phyloP scores from a whole-genome alignment of 2,113 vertebrate genomes.

The Merops nubicus region DNA sequence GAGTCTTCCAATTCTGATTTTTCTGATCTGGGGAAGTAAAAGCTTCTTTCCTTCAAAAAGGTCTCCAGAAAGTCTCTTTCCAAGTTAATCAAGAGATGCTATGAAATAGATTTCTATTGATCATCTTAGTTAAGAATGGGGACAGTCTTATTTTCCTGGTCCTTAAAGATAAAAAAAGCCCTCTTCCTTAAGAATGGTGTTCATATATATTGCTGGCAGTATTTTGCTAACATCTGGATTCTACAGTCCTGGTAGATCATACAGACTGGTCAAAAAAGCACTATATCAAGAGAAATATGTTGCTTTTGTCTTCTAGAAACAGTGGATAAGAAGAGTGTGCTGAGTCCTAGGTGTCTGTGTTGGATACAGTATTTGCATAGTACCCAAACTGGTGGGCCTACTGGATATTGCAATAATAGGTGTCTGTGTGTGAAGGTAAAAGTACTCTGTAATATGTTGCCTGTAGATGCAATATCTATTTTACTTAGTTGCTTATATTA shows the following conservation, averaged over 20 bases:
- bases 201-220: background rate
- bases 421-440: background rate
- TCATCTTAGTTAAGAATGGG: background rate
- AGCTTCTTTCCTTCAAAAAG: background rate
- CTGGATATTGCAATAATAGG: background rate
- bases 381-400: background rate
- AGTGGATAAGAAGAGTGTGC: background rate
- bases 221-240: background rate
- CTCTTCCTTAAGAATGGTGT: background rate
- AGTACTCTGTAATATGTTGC: background rate
- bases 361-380: background rate
- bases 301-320: background rate
- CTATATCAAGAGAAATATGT: background rate
- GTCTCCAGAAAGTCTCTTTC: background rate
- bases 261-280: background rate
- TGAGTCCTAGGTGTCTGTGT: background rate
- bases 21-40: background rate
- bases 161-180: background rate
- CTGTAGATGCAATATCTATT: background rate
- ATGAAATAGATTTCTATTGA: background rate
- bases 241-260: background rate
- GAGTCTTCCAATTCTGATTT: background rate
- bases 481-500: background rate
- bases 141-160: background rate
- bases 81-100: background rate